These are phyloP conservation scores for Campopleginae sp. DNA, from an alignment of 2,888 invertebrate genomes.

Conservation along the genomic window DNA sequence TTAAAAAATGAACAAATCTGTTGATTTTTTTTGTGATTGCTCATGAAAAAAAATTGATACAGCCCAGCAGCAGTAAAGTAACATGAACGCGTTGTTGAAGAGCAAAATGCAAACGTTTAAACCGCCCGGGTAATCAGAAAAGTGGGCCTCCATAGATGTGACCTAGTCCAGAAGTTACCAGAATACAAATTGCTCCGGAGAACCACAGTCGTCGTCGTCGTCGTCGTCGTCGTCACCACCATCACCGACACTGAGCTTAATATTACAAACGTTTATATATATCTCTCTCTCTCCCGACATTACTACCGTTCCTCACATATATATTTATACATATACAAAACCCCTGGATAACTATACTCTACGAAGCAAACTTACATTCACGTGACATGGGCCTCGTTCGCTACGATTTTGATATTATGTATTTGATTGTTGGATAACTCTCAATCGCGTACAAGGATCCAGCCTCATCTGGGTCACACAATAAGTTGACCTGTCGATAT, in stretches of 20 bases:
- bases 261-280: slow-evolving; percentile 58
- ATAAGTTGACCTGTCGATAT: slow-evolving; percentile 38
- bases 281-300: slow-evolving; percentile 35
- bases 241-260: slow-evolving; percentile 65
- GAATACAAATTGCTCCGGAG: slow-evolving; percentile 80
- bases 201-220: slow-evolving; percentile 1
- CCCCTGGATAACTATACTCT: background rate
- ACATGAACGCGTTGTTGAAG: slow-evolving; percentile 54
- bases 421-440: slow-evolving; percentile 63
- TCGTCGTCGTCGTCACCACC: slow-evolving; percentile 16
- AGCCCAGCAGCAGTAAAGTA: slow-evolving; percentile 1
- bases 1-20: slow-evolving; percentile 12
- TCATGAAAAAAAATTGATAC: slow-evolving; percentile 5
- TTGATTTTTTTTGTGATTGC: slow-evolving; percentile 8
- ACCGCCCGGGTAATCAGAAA: slow-evolving; percentile 80
- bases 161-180: slow-evolving; percentile 82
- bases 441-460: slow-evolving; percentile 65
- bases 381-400: slow-evolving; percentile 45
- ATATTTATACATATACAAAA: background rate
- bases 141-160: slow-evolving; percentile 81
- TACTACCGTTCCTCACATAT: slow-evolving; percentile 25
- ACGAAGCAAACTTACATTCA: slow-evolving; percentile 16
- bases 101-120: slow-evolving; percentile 78
- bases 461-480: slow-evolving; percentile 58
- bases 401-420: slow-evolving; percentile 64